Conservation (phyloP, 2,113 vertebrate species). For the Etia nguti region DNA sequence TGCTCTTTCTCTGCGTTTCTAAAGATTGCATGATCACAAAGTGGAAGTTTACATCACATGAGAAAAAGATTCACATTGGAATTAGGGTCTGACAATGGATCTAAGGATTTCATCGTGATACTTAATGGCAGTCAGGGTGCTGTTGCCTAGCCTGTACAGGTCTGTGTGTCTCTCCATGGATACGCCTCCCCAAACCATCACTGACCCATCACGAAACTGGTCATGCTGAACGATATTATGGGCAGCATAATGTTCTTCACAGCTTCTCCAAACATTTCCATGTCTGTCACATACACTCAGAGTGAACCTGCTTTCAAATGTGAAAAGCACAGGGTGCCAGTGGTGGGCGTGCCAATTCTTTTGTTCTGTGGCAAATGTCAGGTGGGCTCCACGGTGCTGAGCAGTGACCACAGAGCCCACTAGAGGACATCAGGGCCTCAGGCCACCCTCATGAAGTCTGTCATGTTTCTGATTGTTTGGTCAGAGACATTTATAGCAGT, state of each 20-base stretch:
- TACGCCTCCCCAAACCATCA: not conserved
- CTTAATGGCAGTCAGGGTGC: not conserved
- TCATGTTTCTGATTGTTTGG: not conserved
- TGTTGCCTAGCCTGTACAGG: not conserved
- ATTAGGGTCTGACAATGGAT: not conserved
- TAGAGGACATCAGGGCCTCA: not conserved
- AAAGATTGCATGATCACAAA: not conserved
- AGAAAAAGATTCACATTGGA: not conserved
- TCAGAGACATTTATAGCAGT: not conserved
- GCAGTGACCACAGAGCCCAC: not conserved
- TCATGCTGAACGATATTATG: not conserved
- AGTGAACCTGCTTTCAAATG: not conserved
- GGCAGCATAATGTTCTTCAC: not conserved
- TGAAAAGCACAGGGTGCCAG: not conserved
- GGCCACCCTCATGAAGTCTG: not conserved
- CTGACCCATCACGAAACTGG: not conserved
- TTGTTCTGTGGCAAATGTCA: not conserved
- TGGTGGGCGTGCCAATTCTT: not conserved
- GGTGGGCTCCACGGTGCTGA: not conserved
- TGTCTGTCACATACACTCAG: not conserved
- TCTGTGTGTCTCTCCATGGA: not conserved
- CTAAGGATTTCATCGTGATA: not conserved
- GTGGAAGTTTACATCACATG: not conserved
- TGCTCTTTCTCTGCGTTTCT: not conserved
- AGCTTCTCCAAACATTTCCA: not conserved